Base-by-base conservation (phyloP, 2,113 vertebrate genomes). In the Callipepla squamata region DNA sequence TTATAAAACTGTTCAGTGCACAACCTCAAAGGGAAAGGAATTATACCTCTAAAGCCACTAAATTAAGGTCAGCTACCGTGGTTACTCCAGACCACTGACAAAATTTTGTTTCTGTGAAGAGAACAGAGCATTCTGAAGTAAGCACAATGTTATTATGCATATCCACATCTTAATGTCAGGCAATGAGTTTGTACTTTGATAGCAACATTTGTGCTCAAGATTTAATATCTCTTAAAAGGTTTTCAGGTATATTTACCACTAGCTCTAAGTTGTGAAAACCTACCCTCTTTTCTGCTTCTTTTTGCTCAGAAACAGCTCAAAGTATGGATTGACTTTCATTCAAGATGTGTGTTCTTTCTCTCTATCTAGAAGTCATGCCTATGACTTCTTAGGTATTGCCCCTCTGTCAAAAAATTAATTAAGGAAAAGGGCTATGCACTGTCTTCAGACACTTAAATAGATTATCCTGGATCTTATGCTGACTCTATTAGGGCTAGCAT, bases 381-480 rank as follows among this genome's bases (percentile, higher is more conserved):
- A 20, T 25, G 67, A 85, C 48, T 83, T 63, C 38, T 85, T n/a
- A n/a, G 13, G 25, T 6, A 7, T 5, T 48, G 59, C 47, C 28
- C 44, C 87, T 82, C 53, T 61, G 23, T 75, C 6, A 0, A 84
- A 77, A 6, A 84, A 81, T 47, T 62, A 79, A 81, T 70, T 70
- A 70, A 67, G 45, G n/a, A 26, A 63, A 89, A 76, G 16, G 34
- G 40, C 70, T 87, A 77, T 72, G 9, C 15, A 3, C 13, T 81
- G 40, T 87, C 75, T 94, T 94, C 62, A 91, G 45, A 63, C 44
- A 26, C 58, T 87, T 85, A 74, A 70, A 62, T 63, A 80, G 38
- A 72, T 89, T 83, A 66, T 61, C 61, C 61, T 67, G n/a, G 7
- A 50, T 83, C 67, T 87, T 80, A 47, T 44, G 40, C 44, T 44